Evolutionary conservation across 2,888 invertebrate species (phyloP).

Genomic region (Lysandra coridon): DNA sequence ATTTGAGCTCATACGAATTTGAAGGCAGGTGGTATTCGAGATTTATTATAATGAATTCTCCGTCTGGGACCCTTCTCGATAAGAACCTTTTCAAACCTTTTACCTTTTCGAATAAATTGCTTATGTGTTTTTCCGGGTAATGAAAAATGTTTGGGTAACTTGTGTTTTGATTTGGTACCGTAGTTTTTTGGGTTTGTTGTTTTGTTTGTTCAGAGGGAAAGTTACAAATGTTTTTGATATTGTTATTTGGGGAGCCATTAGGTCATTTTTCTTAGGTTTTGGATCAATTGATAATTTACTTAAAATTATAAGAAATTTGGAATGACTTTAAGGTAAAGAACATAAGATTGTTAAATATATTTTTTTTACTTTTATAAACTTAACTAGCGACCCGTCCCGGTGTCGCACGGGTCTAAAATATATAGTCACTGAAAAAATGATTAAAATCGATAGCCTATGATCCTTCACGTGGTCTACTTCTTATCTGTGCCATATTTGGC

Average conservation of each 20-base stretch:
- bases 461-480: too few relatives aligned
- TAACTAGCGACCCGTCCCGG: too few relatives aligned
- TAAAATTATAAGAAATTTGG: too few relatives aligned
- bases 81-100: conserved; percentile 22
- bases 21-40: conserved; percentile 30
- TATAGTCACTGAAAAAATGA: too few relatives aligned
- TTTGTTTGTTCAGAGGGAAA: neutral
- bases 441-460: too few relatives aligned
- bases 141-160: neutral
- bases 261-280: too few relatives aligned
- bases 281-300: too few relatives aligned
- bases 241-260: neutral
- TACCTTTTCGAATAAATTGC: conserved; percentile 16
- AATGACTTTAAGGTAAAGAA: too few relatives aligned
- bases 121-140: conserved; percentile 10
- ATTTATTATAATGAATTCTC: conserved; percentile 36
- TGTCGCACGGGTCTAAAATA: too few relatives aligned
- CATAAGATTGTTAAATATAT: too few relatives aligned
- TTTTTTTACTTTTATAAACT: too few relatives aligned
- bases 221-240: neutral
- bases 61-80: conserved; percentile 21
- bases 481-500: too few relatives aligned
- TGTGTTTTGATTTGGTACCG: neutral
- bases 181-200: neutral
- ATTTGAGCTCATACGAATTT: conserved; percentile 25